Percentiles rank a stretch among this genome's conserved stretches.
phyloP scores from a whole-genome alignment of 1,140 invertebrate genomes.

The Carcinoscorpius rotundicauda region DNA sequence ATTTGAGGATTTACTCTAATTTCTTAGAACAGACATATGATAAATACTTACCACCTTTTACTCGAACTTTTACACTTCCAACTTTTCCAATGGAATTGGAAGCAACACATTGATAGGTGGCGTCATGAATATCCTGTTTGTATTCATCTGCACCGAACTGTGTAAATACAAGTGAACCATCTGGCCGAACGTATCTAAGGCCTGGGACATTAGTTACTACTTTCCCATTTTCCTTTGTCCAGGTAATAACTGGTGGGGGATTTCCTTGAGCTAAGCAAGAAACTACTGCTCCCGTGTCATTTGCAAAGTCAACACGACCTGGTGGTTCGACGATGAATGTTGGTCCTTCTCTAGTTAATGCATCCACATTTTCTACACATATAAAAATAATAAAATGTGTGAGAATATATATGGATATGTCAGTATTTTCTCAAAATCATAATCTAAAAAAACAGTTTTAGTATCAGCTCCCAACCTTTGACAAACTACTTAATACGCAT shows the following conservation, averaged over 20 bases:
- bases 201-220: conserved; percentile 47
- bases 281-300: conserved; percentile 74
- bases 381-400: too few species aligned
- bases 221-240: conserved; percentile 42
- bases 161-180: conserved; percentile 32
- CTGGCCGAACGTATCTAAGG: conserved; percentile 47
- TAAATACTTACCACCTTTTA: conserved; percentile 29
- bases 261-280: conserved; percentile 82
- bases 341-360: conserved; percentile 1
- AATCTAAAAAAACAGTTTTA: too few species aligned
- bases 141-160: conserved; percentile 28
- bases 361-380: too few species aligned
- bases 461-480: too few species aligned
- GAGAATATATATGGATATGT: too few species aligned
- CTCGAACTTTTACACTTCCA: conserved; percentile 28
- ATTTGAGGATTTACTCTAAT: too few species aligned
- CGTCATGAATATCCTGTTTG: conserved; percentile 26
- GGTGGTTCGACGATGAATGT: conserved; percentile 12
- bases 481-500: too few species aligned
- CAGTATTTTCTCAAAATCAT: too few species aligned
- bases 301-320: conserved; percentile 9
- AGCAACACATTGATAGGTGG: conserved; percentile 31
- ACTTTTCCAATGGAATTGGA: conserved; percentile 28
- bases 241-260: conserved; percentile 81
- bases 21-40: too few species aligned